Evolutionary conservation across 64 coral and sea anemone species (phyloP).

Genomic region (Stichodactyla mertensii): DNA sequence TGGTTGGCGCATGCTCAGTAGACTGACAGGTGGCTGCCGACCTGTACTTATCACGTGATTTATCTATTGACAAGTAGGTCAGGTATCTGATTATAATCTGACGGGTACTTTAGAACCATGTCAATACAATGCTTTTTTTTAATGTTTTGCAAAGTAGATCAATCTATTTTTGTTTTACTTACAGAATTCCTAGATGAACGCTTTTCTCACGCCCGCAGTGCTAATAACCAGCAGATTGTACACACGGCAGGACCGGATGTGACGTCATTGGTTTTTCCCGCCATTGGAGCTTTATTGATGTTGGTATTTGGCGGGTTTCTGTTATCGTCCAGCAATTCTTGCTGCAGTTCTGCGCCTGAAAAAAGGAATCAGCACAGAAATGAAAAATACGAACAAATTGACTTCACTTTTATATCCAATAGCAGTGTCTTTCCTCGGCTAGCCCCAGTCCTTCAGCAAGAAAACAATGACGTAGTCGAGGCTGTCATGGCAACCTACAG

Average conservation of each 20-base stretch:
- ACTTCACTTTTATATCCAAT: conserved; percentile 40
- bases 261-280: conserved; percentile 56
- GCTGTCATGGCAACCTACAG: conserved; percentile 72
- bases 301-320: conserved; percentile 62
- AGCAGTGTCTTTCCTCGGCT: conserved; percentile 35
- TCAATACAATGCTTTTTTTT: not conserved
- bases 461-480: conserved; percentile 89
- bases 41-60: not conserved
- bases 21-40: not conserved
- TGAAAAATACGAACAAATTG: conserved; percentile 17
- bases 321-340: conserved; percentile 22
- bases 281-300: conserved; percentile 72
- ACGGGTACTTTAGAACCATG: not conserved
- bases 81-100: not conserved
- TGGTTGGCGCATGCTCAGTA: not conserved
- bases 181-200: not conserved
- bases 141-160: not conserved
- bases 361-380: conserved; percentile 38
- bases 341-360: conserved; percentile 8
- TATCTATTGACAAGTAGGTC: not conserved
- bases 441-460: conserved; percentile 76
- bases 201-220: not conserved
- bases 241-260: conserved; percentile 14
- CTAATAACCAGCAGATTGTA: conserved; percentile 10
- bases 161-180: not conserved